These are phyloP conservation scores for Branchinecta sandiegonensis DNA, from an alignment of 2,888 invertebrate genomes.

Conservation along the genomic window DNA sequence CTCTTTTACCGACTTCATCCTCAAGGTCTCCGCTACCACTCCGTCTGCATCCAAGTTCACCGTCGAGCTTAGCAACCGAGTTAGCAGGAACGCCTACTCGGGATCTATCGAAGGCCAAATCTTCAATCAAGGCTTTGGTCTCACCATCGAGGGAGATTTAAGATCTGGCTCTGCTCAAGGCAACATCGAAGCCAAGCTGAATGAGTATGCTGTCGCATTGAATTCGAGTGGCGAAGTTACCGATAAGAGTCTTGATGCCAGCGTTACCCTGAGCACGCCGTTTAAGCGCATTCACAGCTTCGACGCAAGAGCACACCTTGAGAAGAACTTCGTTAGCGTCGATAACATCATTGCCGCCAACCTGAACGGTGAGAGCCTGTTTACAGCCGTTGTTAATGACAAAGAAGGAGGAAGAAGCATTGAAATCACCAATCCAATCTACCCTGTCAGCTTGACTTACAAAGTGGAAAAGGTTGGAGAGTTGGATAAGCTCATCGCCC, in stretches of 20 bases:
- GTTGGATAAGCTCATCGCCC: conserved; percentile 25
- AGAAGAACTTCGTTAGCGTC: conserved; percentile 15
- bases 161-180: conserved; percentile 19
- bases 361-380: conserved; percentile 24
- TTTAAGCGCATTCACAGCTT: conserved; percentile 24
- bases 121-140: conserved; percentile 24
- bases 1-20: conserved; percentile 27
- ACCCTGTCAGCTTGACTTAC: conserved; percentile 29
- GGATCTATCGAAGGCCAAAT: conserved; percentile 28
- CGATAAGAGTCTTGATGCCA: conserved; percentile 19
- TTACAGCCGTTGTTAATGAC: conserved; percentile 19
- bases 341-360: conserved; percentile 20
- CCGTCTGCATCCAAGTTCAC: conserved; percentile 28
- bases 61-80: conserved; percentile 27
- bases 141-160: conserved; percentile 19
- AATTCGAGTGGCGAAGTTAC: conserved; percentile 18
- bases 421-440: conserved; percentile 30
- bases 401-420: conserved; percentile 24
- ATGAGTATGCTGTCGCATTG: conserved; percentile 20
- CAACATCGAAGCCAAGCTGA: conserved; percentile 22
- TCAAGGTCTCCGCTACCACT: conserved; percentile 28
- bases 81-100: conserved; percentile 26
- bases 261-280: conserved; percentile 25
- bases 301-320: conserved; percentile 20
- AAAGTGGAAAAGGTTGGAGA: conserved; percentile 26